Percentiles rank a stretch among this genome's conserved stretches.
These are phyloP conservation scores for Piaya cayana DNA, from an alignment of 2,113 vertebrate species.

Conservation along the genomic window DNA sequence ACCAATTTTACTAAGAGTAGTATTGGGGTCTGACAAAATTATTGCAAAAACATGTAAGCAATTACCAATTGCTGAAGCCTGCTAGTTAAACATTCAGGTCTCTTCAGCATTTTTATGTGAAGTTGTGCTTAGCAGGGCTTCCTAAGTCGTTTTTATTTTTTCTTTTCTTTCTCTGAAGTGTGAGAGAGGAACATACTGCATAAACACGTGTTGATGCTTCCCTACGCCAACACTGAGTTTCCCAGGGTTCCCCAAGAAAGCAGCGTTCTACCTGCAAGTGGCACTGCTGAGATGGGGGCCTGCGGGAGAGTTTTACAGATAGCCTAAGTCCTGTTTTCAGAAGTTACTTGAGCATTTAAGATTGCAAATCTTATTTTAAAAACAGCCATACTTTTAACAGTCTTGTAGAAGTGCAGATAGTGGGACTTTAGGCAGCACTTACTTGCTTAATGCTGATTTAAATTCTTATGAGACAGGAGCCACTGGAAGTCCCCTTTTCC, in stretches of 20 bases:
- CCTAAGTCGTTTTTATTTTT: not conserved
- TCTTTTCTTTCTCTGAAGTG: not conserved
- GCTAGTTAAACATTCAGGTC: not conserved
- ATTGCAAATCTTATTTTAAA: conserved; percentile 8
- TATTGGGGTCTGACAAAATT: not conserved
- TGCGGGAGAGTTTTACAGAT: not conserved
- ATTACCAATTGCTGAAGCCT: not conserved
- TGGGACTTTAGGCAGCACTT: not conserved
- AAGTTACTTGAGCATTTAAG: conserved; percentile 18
- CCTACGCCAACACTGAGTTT: not conserved
- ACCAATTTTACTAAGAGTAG: not conserved
- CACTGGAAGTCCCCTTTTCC: not conserved
- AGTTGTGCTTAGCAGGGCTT: not conserved
- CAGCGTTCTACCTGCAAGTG: not conserved
- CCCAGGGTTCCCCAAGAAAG: not conserved
- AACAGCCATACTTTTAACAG: not conserved
- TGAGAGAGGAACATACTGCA: not conserved
- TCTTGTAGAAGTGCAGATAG: not conserved
- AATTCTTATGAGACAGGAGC: not conserved
- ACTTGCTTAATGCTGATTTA: not conserved
- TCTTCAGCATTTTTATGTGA: not conserved
- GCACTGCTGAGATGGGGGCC: not conserved
- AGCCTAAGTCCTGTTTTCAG: not conserved
- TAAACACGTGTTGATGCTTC: not conserved
- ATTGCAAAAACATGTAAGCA: not conserved